Base-by-base conservation (phyloP, 2,113 vertebrate species). In the Parus major region DNA sequence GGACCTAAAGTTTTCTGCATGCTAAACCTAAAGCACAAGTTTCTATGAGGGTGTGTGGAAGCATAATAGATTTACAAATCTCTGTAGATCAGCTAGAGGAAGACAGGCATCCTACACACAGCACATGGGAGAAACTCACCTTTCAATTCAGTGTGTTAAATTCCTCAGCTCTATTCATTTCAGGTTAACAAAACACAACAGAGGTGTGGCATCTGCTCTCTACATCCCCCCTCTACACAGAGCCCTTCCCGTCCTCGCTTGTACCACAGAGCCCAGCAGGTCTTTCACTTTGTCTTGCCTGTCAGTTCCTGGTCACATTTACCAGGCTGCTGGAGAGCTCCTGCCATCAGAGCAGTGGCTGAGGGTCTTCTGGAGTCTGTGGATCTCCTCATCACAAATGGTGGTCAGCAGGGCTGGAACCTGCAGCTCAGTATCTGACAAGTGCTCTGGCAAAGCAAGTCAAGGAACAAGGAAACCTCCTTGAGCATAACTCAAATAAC, bases 171-270 rank as follows among this genome's bases (percentile, higher is more conserved):
- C 10, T 44, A 16, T 65, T 82, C 80, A 60, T 61, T 90, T 19
- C 47, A 82, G 15, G 11, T 53, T 72, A 53, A 59, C 50, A 80
- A 71, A 64, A 50, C 21, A 27, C 1, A 0, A 19, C 6, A 13
- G 52, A 82, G 27, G 18, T 50, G 57, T 3, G 8, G n/a, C 27
- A 64, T n/a, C 47, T 47, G 24, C 53, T 82, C 13, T 13, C n/a
- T 56, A 15, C 35, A 0, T 36, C 80, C 17, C 6, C 19, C 22
- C 13, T 78, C 42, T 33, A 21, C 33, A 20, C 12, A 59, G 42
- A 65, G 22, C 49, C 15, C 39, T 87, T 41, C n/a, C 31, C 1
- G 0, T 53, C 15, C 42, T 14, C 5, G 3, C 16, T 11, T 4
- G 11, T 61, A 57, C 47, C 49, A 55, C 15, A 36, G 20, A 68